Conservation (phyloP, 1,140 invertebrate genomes). For the Microplitis demolitor region DNA sequence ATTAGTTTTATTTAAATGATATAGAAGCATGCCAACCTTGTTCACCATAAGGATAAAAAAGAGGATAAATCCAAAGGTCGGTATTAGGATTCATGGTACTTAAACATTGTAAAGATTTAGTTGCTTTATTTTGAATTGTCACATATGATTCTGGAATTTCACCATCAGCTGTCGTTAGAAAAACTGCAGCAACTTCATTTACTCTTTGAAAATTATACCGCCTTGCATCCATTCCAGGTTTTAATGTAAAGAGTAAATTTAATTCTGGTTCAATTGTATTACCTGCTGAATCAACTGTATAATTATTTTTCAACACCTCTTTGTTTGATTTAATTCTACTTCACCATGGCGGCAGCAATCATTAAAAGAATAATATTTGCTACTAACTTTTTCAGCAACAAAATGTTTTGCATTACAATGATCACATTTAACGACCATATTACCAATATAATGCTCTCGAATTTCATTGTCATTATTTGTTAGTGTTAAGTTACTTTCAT, state of each 20-base stretch:
- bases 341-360: slow-evolving; percentile 21
- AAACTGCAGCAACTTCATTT: slow-evolving; percentile 20
- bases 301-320: not conserved
- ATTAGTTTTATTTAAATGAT: not conserved
- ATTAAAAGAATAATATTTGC: slow-evolving; percentile 5
- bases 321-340: not conserved
- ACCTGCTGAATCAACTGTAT: not conserved
- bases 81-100: not conserved
- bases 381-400: slow-evolving; percentile 3
- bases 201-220: slow-evolving; percentile 10
- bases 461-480: not conserved
- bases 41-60: slow-evolving; percentile 20
- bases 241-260: slow-evolving; percentile 11
- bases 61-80: slow-evolving; percentile 4
- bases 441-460: not conserved
- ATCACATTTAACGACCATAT: not conserved
- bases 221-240: slow-evolving; percentile 1
- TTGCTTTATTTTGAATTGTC: slow-evolving; percentile 10
- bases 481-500: no score
- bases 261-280: slow-evolving; percentile 9
- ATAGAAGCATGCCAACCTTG: slow-evolving; percentile 17
- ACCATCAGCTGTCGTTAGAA: slow-evolving; percentile 15
- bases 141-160: slow-evolving; percentile 24
- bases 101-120: not conserved
- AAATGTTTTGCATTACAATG: slow-evolving; percentile 21